phyloP scores from a whole-genome alignment of 2,797 vertebrate genomes.

The Geotria australis region DNA sequence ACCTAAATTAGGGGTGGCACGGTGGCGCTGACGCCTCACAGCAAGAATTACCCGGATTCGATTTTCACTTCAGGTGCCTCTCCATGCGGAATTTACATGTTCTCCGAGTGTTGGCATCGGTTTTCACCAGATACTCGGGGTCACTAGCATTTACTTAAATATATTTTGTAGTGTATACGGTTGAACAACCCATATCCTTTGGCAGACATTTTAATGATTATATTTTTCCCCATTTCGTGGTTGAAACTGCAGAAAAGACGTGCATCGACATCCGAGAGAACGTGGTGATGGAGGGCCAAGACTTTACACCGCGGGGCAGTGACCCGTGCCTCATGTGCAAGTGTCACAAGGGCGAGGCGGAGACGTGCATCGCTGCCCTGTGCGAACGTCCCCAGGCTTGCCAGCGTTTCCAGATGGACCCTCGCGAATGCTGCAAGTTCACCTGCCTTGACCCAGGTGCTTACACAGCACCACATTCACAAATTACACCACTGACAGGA shows the following conservation, averaged over 20 bases:
- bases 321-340: constrained; percentile 93
- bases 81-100: too few species aligned
- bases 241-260: constrained; percentile 34
- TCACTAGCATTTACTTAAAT: too few species aligned
- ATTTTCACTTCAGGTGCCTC: too few species aligned
- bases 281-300: constrained; percentile 76
- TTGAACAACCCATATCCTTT: too few species aligned
- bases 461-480: too few species aligned
- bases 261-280: constrained; percentile 96
- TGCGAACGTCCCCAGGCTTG: constrained; percentile 82
- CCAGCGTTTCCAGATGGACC: constrained; percentile 73
- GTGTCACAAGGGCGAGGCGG: constrained; percentile 70
- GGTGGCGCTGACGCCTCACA: neutral
- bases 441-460: constrained; percentile 78
- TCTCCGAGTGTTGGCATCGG: too few species aligned
- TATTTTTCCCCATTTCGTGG: neutral
- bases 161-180: too few species aligned
- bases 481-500: too few species aligned
- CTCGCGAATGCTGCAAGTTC: constrained; percentile 96
- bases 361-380: constrained; percentile 86
- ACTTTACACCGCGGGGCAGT: constrained; percentile 88
- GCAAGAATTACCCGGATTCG: neutral
- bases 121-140: too few species aligned
- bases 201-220: too few species aligned
- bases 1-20: too few species aligned